These are phyloP conservation scores for Eupithecia vulgata DNA, from an alignment of 2,888 invertebrate species.

Conservation along the genomic window DNA sequence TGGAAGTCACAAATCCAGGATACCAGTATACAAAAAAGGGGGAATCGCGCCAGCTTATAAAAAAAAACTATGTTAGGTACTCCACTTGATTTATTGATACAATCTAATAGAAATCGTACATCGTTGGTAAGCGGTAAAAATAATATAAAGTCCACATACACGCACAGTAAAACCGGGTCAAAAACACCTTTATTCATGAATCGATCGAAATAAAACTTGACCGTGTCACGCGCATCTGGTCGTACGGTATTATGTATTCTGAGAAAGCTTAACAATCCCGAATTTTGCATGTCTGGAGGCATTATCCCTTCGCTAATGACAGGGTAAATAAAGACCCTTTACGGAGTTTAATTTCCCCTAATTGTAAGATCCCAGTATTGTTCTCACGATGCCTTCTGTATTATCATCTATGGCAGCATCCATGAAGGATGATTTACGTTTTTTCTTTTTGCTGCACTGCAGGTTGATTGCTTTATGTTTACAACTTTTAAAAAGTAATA, in stretches of 20 bases:
- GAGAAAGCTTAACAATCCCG: conserved; percentile 79
- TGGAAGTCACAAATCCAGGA: too few species aligned
- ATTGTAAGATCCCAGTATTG: conserved; percentile 68
- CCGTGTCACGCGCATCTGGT: conserved; percentile 82
- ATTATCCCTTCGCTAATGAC: conserved; percentile 79
- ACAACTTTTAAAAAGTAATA: background rate
- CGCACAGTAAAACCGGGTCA: conserved; percentile 76
- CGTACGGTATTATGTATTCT: conserved; percentile 80
- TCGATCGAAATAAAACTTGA: conserved; percentile 80
- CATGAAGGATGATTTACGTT: background rate
- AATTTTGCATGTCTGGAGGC: conserved; percentile 79
- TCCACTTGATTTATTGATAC: background rate
- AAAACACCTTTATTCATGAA: conserved; percentile 81
- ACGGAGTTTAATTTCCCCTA: conserved; percentile 76
- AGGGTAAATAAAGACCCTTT: conserved; percentile 76
- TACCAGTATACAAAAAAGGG: too few species aligned
- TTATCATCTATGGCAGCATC: background rate
- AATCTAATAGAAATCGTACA: background rate
- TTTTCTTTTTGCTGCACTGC: background rate
- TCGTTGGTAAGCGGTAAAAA: background rate
- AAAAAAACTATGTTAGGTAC: too few species aligned
- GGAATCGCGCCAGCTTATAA: too few species aligned
- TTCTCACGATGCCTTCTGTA: conserved; percentile 80
- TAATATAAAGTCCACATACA: conserved; percentile 47
- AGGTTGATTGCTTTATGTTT: background rate